Evolutionary conservation across 2,113 vertebrate genomes (phyloP).

Genomic region (Pachypanchax playfairii): DNA sequence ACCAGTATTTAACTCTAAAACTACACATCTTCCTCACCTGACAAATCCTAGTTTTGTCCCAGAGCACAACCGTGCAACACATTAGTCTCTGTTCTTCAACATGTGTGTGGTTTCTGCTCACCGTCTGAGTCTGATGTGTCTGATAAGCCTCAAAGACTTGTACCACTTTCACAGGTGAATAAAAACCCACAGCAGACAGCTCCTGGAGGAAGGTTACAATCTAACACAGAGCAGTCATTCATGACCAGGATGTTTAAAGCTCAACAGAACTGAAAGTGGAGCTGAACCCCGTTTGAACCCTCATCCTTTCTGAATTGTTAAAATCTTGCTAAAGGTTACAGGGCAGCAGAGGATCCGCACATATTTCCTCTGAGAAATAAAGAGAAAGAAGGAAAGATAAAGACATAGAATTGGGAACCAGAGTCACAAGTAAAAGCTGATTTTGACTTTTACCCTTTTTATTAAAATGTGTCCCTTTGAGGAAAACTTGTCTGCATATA

Average conservation of each 20-base stretch:
- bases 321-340: slow-evolving; percentile 43
- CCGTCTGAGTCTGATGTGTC: slow-evolving; percentile 4
- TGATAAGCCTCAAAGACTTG: slow-evolving; percentile 25
- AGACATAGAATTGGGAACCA: background rate
- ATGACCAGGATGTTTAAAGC: slow-evolving; percentile 10
- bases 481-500: background rate
- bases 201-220: slow-evolving; percentile 19
- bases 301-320: slow-evolving; percentile 35
- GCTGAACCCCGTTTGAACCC: slow-evolving; percentile 5
- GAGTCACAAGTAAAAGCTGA: slow-evolving; percentile 1
- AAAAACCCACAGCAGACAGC: slow-evolving; percentile 17
- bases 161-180: slow-evolving; percentile 36
- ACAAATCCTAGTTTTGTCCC: background rate
- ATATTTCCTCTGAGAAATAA: slow-evolving; percentile 5
- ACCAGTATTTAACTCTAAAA: no score
- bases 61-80: background rate
- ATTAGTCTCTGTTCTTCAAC: background rate
- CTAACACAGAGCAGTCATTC: slow-evolving; percentile 15
- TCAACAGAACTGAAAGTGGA: slow-evolving; percentile 11
- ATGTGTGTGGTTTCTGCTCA: background rate
- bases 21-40: background rate
- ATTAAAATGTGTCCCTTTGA: slow-evolving; percentile 10
- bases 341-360: slow-evolving; percentile 5
- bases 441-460: slow-evolving; percentile 14
- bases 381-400: background rate